Evolutionary conservation across 2,113 vertebrate genomes (phyloP), one percentile per base, ranked within the genome.

Genomic region (Cranoglanis bouderius): DNA sequence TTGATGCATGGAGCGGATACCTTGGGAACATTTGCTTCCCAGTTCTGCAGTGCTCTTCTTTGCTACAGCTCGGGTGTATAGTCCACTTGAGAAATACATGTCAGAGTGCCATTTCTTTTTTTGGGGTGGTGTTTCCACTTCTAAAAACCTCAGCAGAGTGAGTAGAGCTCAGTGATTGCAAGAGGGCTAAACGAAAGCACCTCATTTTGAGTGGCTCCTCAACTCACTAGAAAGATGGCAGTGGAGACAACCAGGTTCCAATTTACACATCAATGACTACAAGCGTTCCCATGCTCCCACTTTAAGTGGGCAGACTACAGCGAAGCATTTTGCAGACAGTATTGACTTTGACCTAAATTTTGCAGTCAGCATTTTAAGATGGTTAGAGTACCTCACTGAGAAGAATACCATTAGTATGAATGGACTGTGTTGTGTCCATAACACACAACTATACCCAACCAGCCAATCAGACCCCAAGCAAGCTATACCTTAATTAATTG

Each of bases 211-310:
- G 67, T 85, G 21, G 21, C 84, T 57, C 32, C 8, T 72, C n/a
- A 86, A 21, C 82, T n/a, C 40, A 61, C 35, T 1, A 57, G 35
- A 75, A 51, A 57, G 70, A 43, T 40, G 53, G 51, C 13, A 40
- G 35, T 57, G 85, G 38, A 40, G 24, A 53, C 51, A 53, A 75
- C 85, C 70, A 59, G 67, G 59, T 57, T 75, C 70, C 70, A 38
- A 86, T 86, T 75, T 86, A 86, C 67, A 86, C 70, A 86, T 86
- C 51, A 40, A 57, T 86, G 51, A 86, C 49, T 59, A 38, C n/a
- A 26, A 70, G 16, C 32, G 32, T 70, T 70, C 14, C 5, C 70
- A 40, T 57, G 53, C 29, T 70, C 70, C n/a, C 10, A 29, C 84
- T 74, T 32, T 38, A 65, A 46, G 82, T n/a, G 40, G 8, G 38